These are phyloP conservation scores for Lagopus leucura DNA, from an alignment of 2,113 vertebrate genomes.

Conservation along the genomic window DNA sequence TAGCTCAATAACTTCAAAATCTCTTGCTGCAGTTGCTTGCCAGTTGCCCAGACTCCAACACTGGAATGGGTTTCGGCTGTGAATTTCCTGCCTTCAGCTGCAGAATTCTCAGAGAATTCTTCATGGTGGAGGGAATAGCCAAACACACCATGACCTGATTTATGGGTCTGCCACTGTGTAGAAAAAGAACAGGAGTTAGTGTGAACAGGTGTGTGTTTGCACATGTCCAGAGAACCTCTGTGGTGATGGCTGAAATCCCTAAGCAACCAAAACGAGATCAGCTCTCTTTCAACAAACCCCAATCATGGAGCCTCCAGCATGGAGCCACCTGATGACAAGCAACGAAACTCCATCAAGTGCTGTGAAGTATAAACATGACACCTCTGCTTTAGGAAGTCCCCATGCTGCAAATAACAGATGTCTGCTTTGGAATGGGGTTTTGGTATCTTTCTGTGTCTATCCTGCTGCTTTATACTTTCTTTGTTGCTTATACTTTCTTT, in stretches of 20 bases:
- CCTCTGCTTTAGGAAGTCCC: background rate
- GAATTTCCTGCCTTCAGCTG: constrained; percentile 21
- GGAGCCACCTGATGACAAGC: background rate
- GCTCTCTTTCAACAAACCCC: background rate
- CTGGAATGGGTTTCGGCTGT: background rate
- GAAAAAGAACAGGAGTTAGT: background rate
- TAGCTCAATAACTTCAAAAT: background rate
- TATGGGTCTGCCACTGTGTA: background rate
- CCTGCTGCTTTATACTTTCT: background rate
- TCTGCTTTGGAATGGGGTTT: background rate
- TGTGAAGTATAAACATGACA: background rate
- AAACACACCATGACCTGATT: background rate
- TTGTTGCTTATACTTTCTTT: background rate
- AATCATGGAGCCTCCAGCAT: too few relatives aligned
- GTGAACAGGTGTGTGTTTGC: background rate
- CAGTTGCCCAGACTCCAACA: background rate
- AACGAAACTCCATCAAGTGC: background rate
- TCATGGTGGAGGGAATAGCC: background rate
- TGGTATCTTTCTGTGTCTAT: background rate
- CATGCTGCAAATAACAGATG: background rate
- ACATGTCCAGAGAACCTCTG: background rate
- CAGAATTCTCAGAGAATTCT: background rate
- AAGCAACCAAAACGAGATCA: background rate
- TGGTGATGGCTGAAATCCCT: background rate
- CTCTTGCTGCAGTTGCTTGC: background rate